These are phyloP conservation scores for Camponotus pennsylvanicus DNA, from an alignment of 1,140 invertebrate genomes.

Conservation along the genomic window DNA sequence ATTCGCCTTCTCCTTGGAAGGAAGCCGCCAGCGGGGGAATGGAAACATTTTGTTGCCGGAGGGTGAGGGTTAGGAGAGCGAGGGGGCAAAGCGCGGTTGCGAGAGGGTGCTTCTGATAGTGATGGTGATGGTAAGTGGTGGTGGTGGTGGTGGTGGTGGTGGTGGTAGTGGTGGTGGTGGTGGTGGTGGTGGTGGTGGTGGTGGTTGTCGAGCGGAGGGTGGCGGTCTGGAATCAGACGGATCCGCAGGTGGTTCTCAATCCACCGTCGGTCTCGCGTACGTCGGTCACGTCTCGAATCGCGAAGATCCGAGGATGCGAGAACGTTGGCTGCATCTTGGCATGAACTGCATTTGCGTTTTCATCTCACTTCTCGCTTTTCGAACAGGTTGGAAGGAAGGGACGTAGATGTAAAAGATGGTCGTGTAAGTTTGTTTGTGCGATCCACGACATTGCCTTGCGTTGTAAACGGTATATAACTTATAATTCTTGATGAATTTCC, in stretches of 20 bases:
- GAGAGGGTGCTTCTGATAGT: slow-evolving; percentile 17
- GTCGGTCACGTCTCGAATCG: slow-evolving; percentile 6
- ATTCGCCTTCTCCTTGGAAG: slow-evolving; percentile 47
- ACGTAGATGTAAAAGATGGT: background rate
- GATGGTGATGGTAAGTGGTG: too few species aligned
- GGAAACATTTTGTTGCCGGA: slow-evolving; percentile 45
- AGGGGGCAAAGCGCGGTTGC: slow-evolving; percentile 1
- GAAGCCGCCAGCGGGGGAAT: slow-evolving; percentile 46
- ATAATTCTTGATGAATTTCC: background rate
- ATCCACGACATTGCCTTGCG: background rate
- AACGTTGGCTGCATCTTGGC: background rate
- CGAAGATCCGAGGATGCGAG: background rate
- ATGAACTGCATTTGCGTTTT: background rate
- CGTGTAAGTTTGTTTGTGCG: background rate
- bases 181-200: background rate
- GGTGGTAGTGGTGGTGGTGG: too few species aligned
- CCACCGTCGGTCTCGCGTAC: slow-evolving; percentile 21
- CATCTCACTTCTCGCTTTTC: background rate
- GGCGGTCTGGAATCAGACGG: slow-evolving; percentile 59
- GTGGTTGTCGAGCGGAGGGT: slow-evolving; percentile 20
- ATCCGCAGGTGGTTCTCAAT: slow-evolving; percentile 72
- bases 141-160: background rate
- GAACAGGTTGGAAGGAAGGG: too few species aligned
- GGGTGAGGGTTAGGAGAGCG: background rate
- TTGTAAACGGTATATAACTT: background rate